Base-by-base conservation (phyloP, 1,140 invertebrate species). In the Maconellicoccus hirsutus region DNA sequence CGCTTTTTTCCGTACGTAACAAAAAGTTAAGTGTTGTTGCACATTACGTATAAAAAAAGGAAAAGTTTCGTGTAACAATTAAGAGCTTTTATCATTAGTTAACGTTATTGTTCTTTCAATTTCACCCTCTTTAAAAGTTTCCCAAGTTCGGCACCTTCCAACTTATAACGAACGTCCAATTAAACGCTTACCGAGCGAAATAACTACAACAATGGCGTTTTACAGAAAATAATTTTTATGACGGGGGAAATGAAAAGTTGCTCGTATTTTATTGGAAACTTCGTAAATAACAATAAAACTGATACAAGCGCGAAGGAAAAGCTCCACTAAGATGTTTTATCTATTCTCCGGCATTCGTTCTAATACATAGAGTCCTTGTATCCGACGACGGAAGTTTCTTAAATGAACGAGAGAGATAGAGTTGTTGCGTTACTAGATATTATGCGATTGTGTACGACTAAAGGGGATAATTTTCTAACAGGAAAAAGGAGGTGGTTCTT, bases 241-340 rank as follows among this genome's bases (percentile, higher is more conserved):
- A 52, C 42, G n/a, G 16, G 42, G 42, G n/a, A 52, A 52, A 52
- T 52, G 42, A 52, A 52, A 52, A 52, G 42, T 52, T 52, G 12
- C 12, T 19, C 42, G 42, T 52, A 52, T 52, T 52, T 52, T 52
- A 52, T 52, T 52, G 42, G 42, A 52, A 52, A 52, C 42, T 52
- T 52, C 42, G 42, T 52, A 52, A 52, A 52, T 52, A 52, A 52
- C 42, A 52, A 52, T 52, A 52, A 52, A 52, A 52, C 42, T 52
- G 42, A 52, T 52, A 52, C 42, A 52, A 52, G 16, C 10, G 42
- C 29, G 29, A 33, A 52, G 42, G 16, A 52, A 52, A 19, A 52
- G 6, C 4, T 16, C 12, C 6, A 19, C 42, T 4, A 52, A 3
- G 42, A 52, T 52, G 42, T 52, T 52, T 52, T 52, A 52, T 52